Evolutionary conservation across 2,888 invertebrate species (phyloP).

Genomic region (Elysia crispata): DNA sequence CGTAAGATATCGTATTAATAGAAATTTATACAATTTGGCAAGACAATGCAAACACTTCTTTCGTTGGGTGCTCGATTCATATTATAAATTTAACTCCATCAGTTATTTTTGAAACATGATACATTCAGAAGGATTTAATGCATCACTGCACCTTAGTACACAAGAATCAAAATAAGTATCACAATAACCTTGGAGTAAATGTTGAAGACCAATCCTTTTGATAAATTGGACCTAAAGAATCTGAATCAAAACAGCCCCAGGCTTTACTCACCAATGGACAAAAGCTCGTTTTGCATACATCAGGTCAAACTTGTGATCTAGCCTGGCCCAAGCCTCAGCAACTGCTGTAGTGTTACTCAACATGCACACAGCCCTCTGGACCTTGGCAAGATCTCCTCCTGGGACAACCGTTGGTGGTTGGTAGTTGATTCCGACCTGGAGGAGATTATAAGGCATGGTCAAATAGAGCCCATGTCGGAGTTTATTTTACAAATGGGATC

Average conservation of each 20-base stretch:
- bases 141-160: too few relatives aligned
- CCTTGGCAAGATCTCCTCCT: conserved; percentile 48
- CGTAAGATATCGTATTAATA: too few relatives aligned
- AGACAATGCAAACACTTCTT: too few relatives aligned
- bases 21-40: too few relatives aligned
- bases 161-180: too few relatives aligned
- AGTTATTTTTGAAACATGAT: too few relatives aligned
- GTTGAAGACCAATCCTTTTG: not conserved
- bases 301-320: conserved; percentile 47
- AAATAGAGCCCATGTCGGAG: too few relatives aligned
- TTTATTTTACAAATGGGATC: not conserved
- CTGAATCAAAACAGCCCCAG: not conserved
- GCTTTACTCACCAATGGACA: conserved; percentile 44
- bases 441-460: not conserved
- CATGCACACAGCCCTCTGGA: conserved; percentile 46
- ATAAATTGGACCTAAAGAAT: not conserved
- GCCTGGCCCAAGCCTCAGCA: conserved; percentile 47
- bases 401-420: conserved; percentile 48
- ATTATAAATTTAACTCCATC: too few relatives aligned
- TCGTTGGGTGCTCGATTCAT: too few relatives aligned
- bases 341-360: conserved; percentile 47
- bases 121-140: too few relatives aligned
- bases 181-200: too few relatives aligned
- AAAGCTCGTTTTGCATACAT: conserved; percentile 49
- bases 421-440: conserved; percentile 48